Evolutionary conservation across 2,888 invertebrate species (phyloP).

Genomic region (Synanthedon tipuliformis): DNA sequence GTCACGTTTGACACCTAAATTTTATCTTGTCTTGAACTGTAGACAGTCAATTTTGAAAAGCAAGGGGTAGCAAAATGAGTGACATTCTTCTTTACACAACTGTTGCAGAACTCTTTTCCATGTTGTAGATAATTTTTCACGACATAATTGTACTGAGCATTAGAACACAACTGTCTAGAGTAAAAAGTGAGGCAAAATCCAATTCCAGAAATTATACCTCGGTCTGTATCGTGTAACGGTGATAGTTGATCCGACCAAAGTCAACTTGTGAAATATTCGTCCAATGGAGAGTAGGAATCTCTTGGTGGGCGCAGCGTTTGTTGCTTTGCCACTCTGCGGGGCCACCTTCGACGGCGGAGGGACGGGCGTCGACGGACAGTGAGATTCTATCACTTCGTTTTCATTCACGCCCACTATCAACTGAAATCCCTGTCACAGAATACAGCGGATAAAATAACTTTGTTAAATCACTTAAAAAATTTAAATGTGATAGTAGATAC

Average conservation of each 20-base stretch:
- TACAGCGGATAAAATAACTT: neutral
- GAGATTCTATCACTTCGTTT: slow-evolving; percentile 50
- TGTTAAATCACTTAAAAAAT: too few relatives aligned
- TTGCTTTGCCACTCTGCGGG: slow-evolving; percentile 49
- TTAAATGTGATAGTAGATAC: too few relatives aligned
- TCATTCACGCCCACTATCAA: slow-evolving; percentile 74
- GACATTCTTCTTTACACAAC: too few relatives aligned
- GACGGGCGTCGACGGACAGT: slow-evolving; percentile 45
- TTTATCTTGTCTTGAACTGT: too few relatives aligned
- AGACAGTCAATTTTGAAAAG: too few relatives aligned
- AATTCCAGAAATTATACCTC: slow-evolving; percentile 74
- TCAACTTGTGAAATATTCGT: slow-evolving; percentile 92
- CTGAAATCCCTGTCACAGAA: slow-evolving; percentile 78
- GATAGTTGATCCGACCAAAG: slow-evolving; percentile 87
- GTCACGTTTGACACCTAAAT: too few relatives aligned
- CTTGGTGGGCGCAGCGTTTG: slow-evolving; percentile 64
- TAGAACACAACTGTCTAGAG: too few relatives aligned
- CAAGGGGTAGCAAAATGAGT: too few relatives aligned
- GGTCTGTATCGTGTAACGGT: slow-evolving; percentile 94
- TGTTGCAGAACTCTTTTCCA: too few relatives aligned
- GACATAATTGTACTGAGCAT: too few relatives aligned
- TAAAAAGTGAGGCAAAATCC: too few relatives aligned
- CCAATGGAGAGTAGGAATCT: slow-evolving; percentile 93
- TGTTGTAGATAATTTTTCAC: too few relatives aligned
- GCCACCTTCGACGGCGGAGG: slow-evolving; percentile 61